These are phyloP conservation scores for Prietella phreatophila DNA, from an alignment of 2,113 vertebrate species.

Conservation along the genomic window DNA sequence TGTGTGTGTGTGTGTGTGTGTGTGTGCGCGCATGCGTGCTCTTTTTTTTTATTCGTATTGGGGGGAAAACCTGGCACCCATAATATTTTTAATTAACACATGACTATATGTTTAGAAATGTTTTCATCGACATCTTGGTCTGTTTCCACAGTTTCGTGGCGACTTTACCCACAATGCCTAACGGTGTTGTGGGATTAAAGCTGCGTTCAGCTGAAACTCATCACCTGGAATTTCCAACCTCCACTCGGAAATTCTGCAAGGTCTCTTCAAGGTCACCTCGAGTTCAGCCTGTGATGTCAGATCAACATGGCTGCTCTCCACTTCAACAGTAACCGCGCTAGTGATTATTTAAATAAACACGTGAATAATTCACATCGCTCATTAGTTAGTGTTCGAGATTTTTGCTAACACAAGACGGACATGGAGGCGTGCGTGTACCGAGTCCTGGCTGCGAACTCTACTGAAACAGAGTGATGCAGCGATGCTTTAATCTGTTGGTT, in stretches of 20 bases:
- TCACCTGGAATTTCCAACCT: background rate
- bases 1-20: background rate
- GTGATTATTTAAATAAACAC: no score
- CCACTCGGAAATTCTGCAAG: background rate
- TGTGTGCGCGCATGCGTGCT: background rate
- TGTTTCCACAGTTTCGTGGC: background rate
- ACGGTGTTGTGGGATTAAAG: background rate
- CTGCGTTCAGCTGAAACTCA: background rate
- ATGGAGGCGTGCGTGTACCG: background rate
- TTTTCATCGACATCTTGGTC: background rate
- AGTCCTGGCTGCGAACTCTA: background rate
- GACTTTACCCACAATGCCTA: background rate
- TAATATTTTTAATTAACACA: background rate
- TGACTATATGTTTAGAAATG: background rate
- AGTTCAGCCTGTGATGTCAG: background rate
- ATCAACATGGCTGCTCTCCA: background rate
- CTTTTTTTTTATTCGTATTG: background rate
- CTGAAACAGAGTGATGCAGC: background rate
- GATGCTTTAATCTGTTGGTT: background rate
- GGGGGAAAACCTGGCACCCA: background rate
- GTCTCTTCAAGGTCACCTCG: background rate
- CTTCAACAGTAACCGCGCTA: background rate
- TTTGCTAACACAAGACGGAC: background rate
- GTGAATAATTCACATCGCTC: background rate
- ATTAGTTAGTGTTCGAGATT: background rate